Conservation (phyloP, 2,113 vertebrate species). For the Euleptes europaea region DNA sequence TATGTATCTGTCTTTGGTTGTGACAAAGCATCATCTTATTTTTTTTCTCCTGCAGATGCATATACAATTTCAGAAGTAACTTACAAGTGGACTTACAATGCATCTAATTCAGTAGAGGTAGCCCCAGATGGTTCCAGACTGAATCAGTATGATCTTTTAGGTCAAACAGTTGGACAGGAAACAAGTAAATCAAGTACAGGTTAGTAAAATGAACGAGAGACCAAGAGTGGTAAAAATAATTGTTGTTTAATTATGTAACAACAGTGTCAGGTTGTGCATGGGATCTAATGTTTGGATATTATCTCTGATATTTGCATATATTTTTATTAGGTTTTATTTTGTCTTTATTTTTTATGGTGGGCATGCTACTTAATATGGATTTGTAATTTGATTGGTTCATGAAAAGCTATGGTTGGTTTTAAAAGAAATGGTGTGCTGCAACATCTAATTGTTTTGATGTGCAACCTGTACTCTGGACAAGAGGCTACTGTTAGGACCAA, state of each 20-base stretch:
- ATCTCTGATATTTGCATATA: background rate
- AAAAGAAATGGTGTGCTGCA: too few relatives aligned
- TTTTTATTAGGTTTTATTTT: background rate
- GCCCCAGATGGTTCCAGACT: slow-evolving; percentile 93
- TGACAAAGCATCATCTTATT: slow-evolving; percentile 17
- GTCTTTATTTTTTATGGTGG: too few relatives aligned
- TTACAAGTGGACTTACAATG: slow-evolving; percentile 93
- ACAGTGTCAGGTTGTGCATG: background rate
- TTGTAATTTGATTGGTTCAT: too few relatives aligned
- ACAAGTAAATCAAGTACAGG: slow-evolving; percentile 97
- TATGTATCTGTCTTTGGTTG: background rate
- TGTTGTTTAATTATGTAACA: background rate
- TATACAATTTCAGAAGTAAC: slow-evolving; percentile 97
- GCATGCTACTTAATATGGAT: too few relatives aligned
- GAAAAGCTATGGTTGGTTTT: too few relatives aligned
- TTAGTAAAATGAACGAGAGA: slow-evolving; percentile 64
- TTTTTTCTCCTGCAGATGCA: slow-evolving; percentile 80
- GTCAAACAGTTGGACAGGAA: slow-evolving; percentile 94
- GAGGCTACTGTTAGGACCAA: too few relatives aligned
- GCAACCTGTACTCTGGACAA: too few relatives aligned
- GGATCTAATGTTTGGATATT: background rate
- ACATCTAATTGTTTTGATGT: too few relatives aligned
- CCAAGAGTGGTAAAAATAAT: background rate
- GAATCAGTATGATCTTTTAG: slow-evolving; percentile 96
- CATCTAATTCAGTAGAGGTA: slow-evolving; percentile 93